phyloP scores from a whole-genome alignment of 2,113 vertebrate species.

The Takifugu bimaculatus region DNA sequence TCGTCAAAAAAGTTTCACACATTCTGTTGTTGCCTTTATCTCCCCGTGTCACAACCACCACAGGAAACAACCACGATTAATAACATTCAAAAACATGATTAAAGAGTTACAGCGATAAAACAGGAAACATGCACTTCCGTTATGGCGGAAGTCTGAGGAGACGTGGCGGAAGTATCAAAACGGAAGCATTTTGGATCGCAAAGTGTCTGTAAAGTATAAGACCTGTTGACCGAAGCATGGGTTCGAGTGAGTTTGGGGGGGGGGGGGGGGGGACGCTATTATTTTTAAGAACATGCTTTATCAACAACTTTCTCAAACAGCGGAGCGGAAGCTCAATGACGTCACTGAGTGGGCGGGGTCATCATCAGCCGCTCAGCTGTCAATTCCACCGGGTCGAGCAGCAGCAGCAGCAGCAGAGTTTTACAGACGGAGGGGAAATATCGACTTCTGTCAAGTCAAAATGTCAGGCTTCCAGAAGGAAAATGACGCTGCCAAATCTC shows the following conservation, averaged over 20 bases:
- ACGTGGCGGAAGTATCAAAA: no score
- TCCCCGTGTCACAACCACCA: background rate
- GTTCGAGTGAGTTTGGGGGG: no score
- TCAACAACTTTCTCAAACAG: background rate
- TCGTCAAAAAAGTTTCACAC: no score
- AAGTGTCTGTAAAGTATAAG: no score
- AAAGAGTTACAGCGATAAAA: background rate
- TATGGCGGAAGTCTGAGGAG: no score
- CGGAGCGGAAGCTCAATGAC: background rate
- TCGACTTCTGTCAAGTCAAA: constrained; percentile 9
- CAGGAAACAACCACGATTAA: background rate
- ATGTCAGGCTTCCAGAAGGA: constrained; percentile 70
- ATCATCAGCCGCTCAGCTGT: constrained; percentile 34
- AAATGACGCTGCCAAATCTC: constrained; percentile 65
- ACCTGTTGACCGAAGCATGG: no score
- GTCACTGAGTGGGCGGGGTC: background rate
- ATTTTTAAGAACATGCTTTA: no score
- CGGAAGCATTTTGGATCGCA: no score
- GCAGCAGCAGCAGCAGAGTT: background rate
- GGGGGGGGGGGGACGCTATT: no score
- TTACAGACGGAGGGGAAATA: background rate
- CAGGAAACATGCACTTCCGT: no score
- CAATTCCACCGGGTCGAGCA: background rate
- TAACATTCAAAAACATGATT: background rate
- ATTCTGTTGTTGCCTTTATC: background rate